phyloP scores from a whole-genome alignment of 2,113 vertebrate genomes.

The Petaurus breviceps region DNA sequence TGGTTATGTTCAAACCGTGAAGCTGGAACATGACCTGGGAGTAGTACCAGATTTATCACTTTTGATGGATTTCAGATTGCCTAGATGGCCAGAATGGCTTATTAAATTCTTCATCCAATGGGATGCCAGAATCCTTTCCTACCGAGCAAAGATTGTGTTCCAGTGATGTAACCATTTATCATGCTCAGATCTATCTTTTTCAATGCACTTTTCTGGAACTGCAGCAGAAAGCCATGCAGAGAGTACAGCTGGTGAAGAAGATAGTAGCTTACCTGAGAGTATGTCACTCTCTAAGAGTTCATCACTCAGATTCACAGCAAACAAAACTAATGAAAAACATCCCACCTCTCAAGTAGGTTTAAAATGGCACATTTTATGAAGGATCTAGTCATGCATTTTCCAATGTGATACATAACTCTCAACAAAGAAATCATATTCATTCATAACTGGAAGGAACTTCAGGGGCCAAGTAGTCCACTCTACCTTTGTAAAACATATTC shows the following conservation, averaged over 20 bases:
- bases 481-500: neutral
- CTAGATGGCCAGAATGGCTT: slow-evolving; percentile 65
- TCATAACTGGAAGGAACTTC: neutral
- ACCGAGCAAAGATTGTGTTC: slow-evolving; percentile 51
- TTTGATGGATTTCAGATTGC: slow-evolving; percentile 77
- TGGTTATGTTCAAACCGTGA: slow-evolving; percentile 66
- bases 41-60: slow-evolving; percentile 75
- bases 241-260: slow-evolving; percentile 68
- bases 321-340: neutral
- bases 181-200: slow-evolving; percentile 64
- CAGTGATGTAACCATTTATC: slow-evolving; percentile 65
- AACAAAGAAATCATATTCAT: neutral
- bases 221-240: slow-evolving; percentile 67
- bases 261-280: slow-evolving; percentile 6
- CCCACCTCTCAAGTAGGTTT: neutral
- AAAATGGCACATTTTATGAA: slow-evolving; percentile 2
- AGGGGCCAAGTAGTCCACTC: neutral
- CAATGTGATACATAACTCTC: slow-evolving; percentile 37
- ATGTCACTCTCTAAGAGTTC: slow-evolving; percentile 38
- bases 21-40: slow-evolving; percentile 71
- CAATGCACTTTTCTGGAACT: slow-evolving; percentile 63
- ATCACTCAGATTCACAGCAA: slow-evolving; percentile 7
- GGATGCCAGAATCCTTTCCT: slow-evolving; percentile 57
- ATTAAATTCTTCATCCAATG: slow-evolving; percentile 69
- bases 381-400: slow-evolving; percentile 10